Evolutionary conservation across 2,888 invertebrate genomes (phyloP), one percentile per base, ranked within the genome.

Genomic region (Fissipunctia ypsillon): DNA sequence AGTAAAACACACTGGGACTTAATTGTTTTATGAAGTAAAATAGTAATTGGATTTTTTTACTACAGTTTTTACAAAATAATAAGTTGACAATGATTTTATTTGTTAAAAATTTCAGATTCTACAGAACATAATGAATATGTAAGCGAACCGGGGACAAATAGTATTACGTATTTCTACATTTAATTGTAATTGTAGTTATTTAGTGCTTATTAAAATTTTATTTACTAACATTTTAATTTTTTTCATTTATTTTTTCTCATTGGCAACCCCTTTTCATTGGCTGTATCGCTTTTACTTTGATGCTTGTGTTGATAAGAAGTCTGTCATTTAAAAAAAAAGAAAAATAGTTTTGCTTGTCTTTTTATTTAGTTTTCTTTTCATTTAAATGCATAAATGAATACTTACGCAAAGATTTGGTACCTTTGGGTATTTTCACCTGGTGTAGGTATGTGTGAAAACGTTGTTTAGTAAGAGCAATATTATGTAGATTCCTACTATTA

Each of bases 101-200:
- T 85, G 80, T 85, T 87, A 66, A 85, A 84, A 74, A 80, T 89
- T 89, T 90, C 91, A 91, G 91, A 89, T 91, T 75, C 83, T 91
- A 74, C 88, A 90, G 89, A 88, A 87, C 88, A 85, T 91, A 70
- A 89, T 91, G 90, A 91, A 91, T 91, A 90, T 83, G 90, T 91
- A 83, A 80, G 84, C 83, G 71, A 87, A 81, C 63, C 74, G 61
- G 74, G 75, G 87, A 70, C 69, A 80, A 78, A 83, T 78, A 76
- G 59, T 71, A 79, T 75, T 84, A 76, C 73, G 67, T 80, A 82
- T 72, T 57, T 52, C 67, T 69, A 67, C 73, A 48, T 80, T 60
- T 73, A 81, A 59, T 45, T 84, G 84, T 84, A 81, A 82, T 71
- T 80, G 82, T 85, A 85, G 83, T 76, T 76, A 78, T 73, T 80